Evolutionary conservation across 35 echinoderm and acorn worm genomes (phyloP), one percentile per base, ranked within the genome.

Genomic region (Apostichopus parvimensis): DNA sequence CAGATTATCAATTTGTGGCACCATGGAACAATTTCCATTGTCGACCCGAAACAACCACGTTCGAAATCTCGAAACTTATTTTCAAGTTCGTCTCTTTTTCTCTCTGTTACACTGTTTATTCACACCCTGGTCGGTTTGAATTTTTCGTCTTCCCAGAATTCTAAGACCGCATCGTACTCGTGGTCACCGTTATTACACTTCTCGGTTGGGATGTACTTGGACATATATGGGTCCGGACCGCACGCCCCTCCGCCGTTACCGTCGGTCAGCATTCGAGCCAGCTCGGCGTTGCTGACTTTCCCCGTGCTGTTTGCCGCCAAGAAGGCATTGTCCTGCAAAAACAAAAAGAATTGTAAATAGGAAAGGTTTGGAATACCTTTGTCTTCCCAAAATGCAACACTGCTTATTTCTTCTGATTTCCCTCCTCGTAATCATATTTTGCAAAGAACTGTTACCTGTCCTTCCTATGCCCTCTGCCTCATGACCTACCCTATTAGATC

Each of bases 201-300:
- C 7, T 79, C 77, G 1, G 61, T 72, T n/a, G 76, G 13, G 14
- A 28, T 45, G 22, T 91, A 78, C 72, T 78, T 79, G 10, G 54
- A 60, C 6, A 26, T 17, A 21, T 88, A 88, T 15, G 45, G 57
- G 20, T 54, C 34, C 4, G 71, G 53, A 13, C 70, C 53, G 78
- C 90, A 92, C 24, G 34, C 80, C 55, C 25, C 24, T 23, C 9
- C 62, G 0, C 34, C 60, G 57, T 62, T 76, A 52, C 10, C 53
- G 54, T 86, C 68, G 4, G 95, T 91, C 13, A 96, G 59, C 95
- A 96, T 96, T 58, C 87, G 73, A 15, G 93, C 93, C 14, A 77
- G 53, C 73, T 96, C 95, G 6, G 93, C 95, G 13, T 96, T 96
- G 87, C 93, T 96, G 0, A 96, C 70, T 77, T 93, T 96, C 77